These are phyloP conservation scores for Formica exsecta DNA, from an alignment of 1,140 invertebrate species.

Conservation along the genomic window DNA sequence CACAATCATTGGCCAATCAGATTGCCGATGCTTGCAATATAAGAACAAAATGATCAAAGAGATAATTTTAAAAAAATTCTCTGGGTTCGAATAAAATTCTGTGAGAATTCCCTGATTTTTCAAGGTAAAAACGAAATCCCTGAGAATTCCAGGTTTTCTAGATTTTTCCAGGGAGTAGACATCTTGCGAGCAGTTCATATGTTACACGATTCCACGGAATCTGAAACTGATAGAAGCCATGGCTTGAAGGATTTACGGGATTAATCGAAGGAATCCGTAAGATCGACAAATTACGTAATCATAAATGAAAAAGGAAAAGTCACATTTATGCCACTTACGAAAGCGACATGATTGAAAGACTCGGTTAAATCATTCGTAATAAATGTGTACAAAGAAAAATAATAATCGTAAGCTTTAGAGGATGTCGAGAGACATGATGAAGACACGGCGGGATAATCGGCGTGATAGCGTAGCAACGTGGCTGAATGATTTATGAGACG, in stretches of 20 bases:
- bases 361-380: constrained; percentile 12
- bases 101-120: too few relatives aligned
- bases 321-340: neutral
- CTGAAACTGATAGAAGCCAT: neutral
- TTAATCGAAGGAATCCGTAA: neutral
- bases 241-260: neutral
- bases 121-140: too few relatives aligned
- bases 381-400: constrained; percentile 15
- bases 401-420: constrained; percentile 2
- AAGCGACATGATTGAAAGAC: constrained; percentile 1
- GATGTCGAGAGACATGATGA: neutral
- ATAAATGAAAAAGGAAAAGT: neutral
- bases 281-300: neutral
- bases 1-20: too few relatives aligned
- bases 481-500: constrained; percentile 44
- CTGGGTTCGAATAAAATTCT: too few relatives aligned
- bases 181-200: neutral
- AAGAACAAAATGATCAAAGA: too few relatives aligned
- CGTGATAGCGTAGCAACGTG: constrained; percentile 25
- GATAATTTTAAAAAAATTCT: too few relatives aligned
- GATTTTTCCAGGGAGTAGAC: too few relatives aligned
- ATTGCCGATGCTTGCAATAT: too few relatives aligned
- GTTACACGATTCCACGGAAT: neutral
- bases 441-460: constrained; percentile 37
- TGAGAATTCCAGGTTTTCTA: too few relatives aligned